phyloP scores from a whole-genome alignment of 2,888 invertebrate species.

The Agrilus biguttatus region DNA sequence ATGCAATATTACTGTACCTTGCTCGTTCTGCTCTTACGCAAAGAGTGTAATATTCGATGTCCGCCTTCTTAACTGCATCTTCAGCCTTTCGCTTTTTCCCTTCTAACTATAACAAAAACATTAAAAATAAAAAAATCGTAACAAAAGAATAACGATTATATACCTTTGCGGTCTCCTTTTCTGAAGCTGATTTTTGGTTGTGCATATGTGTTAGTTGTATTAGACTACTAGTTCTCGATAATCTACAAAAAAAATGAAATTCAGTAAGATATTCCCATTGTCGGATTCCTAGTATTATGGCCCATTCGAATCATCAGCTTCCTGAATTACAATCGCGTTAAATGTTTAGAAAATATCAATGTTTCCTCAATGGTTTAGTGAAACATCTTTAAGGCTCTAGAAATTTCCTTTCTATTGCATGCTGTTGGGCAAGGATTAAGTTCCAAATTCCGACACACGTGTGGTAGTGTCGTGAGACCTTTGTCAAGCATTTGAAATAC shows the following conservation, averaged over 20 bases:
- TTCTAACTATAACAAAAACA: constrained; percentile 45
- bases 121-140: not conserved
- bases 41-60: constrained; percentile 84
- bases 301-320: no score
- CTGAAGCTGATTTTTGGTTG: constrained; percentile 28
- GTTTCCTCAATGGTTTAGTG: no score
- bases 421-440: no score
- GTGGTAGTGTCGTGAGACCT: no score
- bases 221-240: constrained; percentile 29
- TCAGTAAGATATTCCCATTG: not conserved
- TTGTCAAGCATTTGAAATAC: no score
- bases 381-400: no score
- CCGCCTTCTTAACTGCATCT: constrained; percentile 80
- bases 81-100: constrained; percentile 80
- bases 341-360: no score
- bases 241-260: constrained; percentile 19
- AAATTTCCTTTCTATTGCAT: no score
- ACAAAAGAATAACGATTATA: not conserved
- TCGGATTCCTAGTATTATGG: no score
- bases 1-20: constrained; percentile 35
- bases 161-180: constrained; percentile 46
- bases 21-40: constrained; percentile 84
- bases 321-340: no score
- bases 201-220: constrained; percentile 29
- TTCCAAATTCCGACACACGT: no score